phyloP scores from a whole-genome alignment of 2,797 vertebrate species.

The Anguilla megastoma region DNA sequence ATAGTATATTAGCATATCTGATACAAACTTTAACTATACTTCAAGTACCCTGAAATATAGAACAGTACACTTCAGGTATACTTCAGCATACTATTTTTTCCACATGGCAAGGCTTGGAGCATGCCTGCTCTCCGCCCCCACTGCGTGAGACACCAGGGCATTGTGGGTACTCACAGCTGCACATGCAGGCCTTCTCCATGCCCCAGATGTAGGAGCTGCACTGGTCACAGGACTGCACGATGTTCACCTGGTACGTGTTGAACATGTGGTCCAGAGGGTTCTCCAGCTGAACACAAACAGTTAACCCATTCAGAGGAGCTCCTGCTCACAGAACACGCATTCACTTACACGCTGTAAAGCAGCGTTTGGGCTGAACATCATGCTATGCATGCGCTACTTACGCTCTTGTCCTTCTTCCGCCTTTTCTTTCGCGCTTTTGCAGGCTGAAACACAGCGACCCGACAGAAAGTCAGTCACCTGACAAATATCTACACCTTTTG shows the following conservation, averaged over 20 bases:
- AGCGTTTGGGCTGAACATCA: not conserved
- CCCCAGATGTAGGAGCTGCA: conserved; percentile 94
- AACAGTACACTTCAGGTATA: too few relatives aligned
- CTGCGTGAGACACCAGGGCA: not conserved
- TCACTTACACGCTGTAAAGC: not conserved
- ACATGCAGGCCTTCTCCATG: conserved; percentile 97
- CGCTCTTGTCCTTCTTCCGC: conserved; percentile 87
- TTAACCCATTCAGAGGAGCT: not conserved
- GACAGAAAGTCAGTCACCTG: not conserved
- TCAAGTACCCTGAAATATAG: too few relatives aligned
- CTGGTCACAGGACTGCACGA: conserved; percentile 94
- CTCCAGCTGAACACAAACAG: conserved; percentile 73
- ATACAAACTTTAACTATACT: too few relatives aligned
- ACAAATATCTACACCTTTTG: not conserved
- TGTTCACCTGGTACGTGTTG: conserved; percentile 90
- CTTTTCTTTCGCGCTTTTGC: conserved; percentile 92
- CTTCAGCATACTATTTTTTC: too few relatives aligned
- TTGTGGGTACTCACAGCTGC: conserved; percentile 81
- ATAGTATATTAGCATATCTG: too few relatives aligned
- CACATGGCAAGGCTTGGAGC: not conserved
- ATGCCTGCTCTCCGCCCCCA: not conserved
- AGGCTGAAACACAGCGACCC: conserved; percentile 66
- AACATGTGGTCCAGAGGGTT: conserved; percentile 89
- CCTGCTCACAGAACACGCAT: not conserved
- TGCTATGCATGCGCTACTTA: conserved; percentile 65